Evolutionary conservation across 2,888 invertebrate genomes (phyloP).

Genomic region (Eurois occulta): DNA sequence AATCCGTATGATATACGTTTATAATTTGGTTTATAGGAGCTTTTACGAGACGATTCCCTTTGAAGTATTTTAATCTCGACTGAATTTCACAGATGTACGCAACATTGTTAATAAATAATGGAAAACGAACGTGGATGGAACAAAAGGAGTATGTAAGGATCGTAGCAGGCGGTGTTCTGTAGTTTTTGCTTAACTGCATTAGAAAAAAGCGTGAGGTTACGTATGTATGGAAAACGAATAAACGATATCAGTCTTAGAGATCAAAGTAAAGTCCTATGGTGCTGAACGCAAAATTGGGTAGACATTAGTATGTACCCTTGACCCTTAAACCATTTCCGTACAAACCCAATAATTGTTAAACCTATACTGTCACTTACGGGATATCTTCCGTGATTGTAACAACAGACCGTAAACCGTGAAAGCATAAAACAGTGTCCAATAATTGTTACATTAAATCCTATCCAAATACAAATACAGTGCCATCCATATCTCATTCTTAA

Average conservation of each 20-base stretch:
- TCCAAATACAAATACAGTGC: not conserved
- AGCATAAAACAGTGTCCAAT: no score
- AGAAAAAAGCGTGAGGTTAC: not conserved
- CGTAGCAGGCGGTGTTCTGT: not conserved
- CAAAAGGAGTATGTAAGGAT: not conserved
- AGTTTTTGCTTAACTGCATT: not conserved
- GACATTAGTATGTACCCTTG: not conserved
- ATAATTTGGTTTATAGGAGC: conserved; percentile 7
- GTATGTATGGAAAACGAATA: not conserved
- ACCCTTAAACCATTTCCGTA: no score
- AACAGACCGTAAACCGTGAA: no score
- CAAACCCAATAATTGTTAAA: no score
- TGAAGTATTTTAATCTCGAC: conserved; percentile 16
- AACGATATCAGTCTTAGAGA: not conserved
- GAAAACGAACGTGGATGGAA: not conserved
- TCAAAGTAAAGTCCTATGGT: no score
- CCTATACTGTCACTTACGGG: no score
- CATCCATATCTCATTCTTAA: conserved; percentile 5
- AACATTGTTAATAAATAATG: not conserved
- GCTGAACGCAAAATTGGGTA: not conserved
- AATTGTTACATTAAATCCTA: not conserved
- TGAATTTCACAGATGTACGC: not conserved
- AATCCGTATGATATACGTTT: conserved; percentile 17
- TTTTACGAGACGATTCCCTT: conserved; percentile 2
- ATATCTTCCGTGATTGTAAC: no score